These are phyloP conservation scores for Onthophagus taurus DNA, from an alignment of 1,140 invertebrate genomes.

Conservation along the genomic window DNA sequence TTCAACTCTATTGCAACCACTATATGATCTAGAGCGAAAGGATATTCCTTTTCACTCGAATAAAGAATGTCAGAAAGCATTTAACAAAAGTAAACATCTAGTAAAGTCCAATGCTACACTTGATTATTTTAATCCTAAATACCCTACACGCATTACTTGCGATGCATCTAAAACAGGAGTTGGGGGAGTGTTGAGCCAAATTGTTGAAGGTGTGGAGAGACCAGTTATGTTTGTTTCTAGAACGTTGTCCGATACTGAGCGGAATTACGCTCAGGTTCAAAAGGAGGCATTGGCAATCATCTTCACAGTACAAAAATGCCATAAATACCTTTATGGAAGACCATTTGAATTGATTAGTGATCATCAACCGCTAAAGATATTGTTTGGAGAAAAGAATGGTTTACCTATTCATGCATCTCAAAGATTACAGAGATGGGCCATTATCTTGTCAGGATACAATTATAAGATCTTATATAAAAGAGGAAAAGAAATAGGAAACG, in stretches of 20 bases:
- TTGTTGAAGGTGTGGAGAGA: slow-evolving; percentile 12
- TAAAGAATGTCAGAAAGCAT: slow-evolving; percentile 21
- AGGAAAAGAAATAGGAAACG: slow-evolving; percentile 11
- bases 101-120: too few relatives aligned
- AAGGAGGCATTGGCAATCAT: slow-evolving; percentile 26
- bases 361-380: slow-evolving; percentile 8
- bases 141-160: too few relatives aligned
- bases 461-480: slow-evolving; percentile 13
- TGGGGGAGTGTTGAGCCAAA: slow-evolving; percentile 17
- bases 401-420: slow-evolving; percentile 20
- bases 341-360: slow-evolving; percentile 5
- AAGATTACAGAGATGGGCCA: slow-evolving; percentile 24
- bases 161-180: slow-evolving; percentile 30
- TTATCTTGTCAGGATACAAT: not conserved
- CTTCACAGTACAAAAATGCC: slow-evolving; percentile 33
- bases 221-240: slow-evolving; percentile 13
- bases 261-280: slow-evolving; percentile 25
- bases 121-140: too few relatives aligned
- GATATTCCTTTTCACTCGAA: slow-evolving; percentile 19
- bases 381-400: slow-evolving; percentile 20
- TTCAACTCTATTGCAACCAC: slow-evolving; percentile 2
- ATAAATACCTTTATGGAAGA: not conserved
- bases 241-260: slow-evolving; percentile 15
- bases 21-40: slow-evolving; percentile 17
- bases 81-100: slow-evolving; percentile 26